Conservation (phyloP, 1,140 invertebrate genomes). For the Sycophila sp. region DNA sequence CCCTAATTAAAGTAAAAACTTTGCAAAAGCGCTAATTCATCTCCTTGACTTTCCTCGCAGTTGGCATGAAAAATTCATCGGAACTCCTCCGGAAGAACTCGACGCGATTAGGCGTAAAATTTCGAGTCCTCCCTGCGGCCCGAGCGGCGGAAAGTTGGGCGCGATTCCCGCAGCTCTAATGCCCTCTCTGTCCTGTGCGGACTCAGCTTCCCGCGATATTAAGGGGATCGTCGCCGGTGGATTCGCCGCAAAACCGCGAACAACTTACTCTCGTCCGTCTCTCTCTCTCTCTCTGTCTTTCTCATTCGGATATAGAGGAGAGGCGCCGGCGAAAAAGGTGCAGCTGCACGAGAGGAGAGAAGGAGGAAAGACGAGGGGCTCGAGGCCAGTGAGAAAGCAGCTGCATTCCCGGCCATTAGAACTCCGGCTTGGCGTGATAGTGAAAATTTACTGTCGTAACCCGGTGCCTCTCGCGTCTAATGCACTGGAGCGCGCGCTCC, state of each 20-base stretch:
- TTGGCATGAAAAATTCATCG: constrained; percentile 20
- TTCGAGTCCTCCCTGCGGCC: not conserved
- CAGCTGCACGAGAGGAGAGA: not conserved
- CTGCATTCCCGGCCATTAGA: constrained; percentile 66
- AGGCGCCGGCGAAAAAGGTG: not conserved
- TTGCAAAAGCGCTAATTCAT: not conserved
- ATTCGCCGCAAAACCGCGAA: constrained; percentile 57
- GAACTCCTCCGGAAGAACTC: not conserved
- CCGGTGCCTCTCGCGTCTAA: constrained; percentile 64
- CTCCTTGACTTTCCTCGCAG: not conserved
- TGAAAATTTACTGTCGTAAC: constrained; percentile 68
- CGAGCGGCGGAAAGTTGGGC: not conserved
- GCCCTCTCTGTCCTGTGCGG: not conserved
- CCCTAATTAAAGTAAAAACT: not conserved
- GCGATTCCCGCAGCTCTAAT: constrained; percentile 13
- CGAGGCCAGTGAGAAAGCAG: constrained; percentile 65
- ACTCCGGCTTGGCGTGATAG: constrained; percentile 58
- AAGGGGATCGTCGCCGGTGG: constrained; percentile 53
- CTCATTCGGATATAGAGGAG: not conserved
- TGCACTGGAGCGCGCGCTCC: constrained; percentile 49
- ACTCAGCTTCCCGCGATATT: constrained; percentile 49
- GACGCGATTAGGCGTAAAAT: constrained; percentile 5
- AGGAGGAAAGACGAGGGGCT: constrained; percentile 22
- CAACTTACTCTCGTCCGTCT: constrained; percentile 54
- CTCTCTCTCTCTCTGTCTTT: not conserved